A percentile compares a stretch with the other conserved stretches of the same genome.
phyloP scores from a whole-genome alignment of 2,888 invertebrate species.

The Oxyteleia sp. region DNA sequence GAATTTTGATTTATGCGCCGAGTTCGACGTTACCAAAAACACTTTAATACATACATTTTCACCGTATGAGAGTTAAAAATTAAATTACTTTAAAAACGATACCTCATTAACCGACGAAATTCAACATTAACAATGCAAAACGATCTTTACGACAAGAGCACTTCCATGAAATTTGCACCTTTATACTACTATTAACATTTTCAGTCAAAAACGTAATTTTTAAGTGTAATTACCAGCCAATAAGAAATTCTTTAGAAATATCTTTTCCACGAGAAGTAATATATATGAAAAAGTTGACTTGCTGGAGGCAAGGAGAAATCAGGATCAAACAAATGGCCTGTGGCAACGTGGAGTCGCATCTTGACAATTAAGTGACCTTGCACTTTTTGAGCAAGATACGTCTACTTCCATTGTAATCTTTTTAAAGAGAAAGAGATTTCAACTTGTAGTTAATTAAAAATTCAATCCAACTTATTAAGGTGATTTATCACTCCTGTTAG shows the following conservation, averaged over 20 bases:
- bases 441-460: conserved; percentile 37
- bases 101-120: too few relatives aligned
- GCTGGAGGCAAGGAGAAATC: conserved; percentile 44
- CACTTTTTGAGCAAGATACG: conserved; percentile 20
- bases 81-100: too few relatives aligned
- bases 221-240: conserved; percentile 1
- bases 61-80: too few relatives aligned
- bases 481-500: too few relatives aligned
- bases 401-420: conserved; percentile 29
- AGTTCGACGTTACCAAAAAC: neutral
- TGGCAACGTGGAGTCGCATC: conserved; percentile 42
- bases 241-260: conserved; percentile 11
- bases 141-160: too few relatives aligned
- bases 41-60: neutral
- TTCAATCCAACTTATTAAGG: conserved; percentile 1
- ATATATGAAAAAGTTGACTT: conserved; percentile 46
- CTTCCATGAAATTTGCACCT: neutral
- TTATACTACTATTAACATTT: neutral
- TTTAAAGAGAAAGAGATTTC: conserved; percentile 7
- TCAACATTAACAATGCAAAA: too few relatives aligned
- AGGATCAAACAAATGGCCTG: conserved; percentile 48
- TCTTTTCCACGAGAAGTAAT: conserved; percentile 6
- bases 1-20: conserved; percentile 10
- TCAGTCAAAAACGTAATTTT: neutral
- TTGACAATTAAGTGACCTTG: conserved; percentile 56